Conservation (phyloP, 2,888 invertebrate genomes). For the Liodrosophila aerea region DNA sequence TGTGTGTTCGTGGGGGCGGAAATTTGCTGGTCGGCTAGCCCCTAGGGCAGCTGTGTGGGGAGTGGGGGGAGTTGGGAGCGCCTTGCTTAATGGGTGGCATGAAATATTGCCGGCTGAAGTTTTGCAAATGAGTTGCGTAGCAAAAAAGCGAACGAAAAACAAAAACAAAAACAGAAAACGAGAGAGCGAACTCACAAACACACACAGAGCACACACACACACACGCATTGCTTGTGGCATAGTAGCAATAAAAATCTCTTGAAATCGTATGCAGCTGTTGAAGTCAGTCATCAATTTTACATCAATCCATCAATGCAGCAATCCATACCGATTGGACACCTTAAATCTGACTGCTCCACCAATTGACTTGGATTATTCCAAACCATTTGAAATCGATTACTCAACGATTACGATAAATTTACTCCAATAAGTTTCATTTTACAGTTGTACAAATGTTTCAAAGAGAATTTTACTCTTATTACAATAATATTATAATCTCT, state of each 20-base stretch:
- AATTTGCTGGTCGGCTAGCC: constrained; percentile 46
- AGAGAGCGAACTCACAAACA: constrained; percentile 14
- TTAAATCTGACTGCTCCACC: constrained; percentile 20
- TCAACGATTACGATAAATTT: constrained; percentile 12
- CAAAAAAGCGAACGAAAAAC: constrained; percentile 20
- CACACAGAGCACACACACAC: constrained; percentile 11
- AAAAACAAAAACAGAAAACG: constrained; percentile 57
- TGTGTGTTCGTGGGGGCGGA: constrained; percentile 63
- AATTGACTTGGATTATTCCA: constrained; percentile 46
- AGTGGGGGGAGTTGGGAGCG: constrained; percentile 1
- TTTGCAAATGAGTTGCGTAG: constrained; percentile 72
- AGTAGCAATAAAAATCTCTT: constrained; percentile 37
- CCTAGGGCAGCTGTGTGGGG: neutral
- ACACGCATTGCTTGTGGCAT: constrained; percentile 16
- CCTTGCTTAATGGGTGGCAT: constrained; percentile 68
- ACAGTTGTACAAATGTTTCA: neutral
- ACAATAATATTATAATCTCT: neutral
- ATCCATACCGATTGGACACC: constrained; percentile 21
- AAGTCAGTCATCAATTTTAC: constrained; percentile 49
- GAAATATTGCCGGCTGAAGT: constrained; percentile 73
- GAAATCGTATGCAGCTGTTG: constrained; percentile 43
- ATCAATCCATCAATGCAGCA: constrained; percentile 47
- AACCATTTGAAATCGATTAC: constrained; percentile 31
- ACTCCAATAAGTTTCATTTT: constrained; percentile 20
- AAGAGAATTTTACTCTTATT: neutral